Percentiles rank a stretch among this genome's conserved stretches.
Evolutionary conservation across 2,797 vertebrate genomes (phyloP).

Genomic region (Sebastes itinus): DNA sequence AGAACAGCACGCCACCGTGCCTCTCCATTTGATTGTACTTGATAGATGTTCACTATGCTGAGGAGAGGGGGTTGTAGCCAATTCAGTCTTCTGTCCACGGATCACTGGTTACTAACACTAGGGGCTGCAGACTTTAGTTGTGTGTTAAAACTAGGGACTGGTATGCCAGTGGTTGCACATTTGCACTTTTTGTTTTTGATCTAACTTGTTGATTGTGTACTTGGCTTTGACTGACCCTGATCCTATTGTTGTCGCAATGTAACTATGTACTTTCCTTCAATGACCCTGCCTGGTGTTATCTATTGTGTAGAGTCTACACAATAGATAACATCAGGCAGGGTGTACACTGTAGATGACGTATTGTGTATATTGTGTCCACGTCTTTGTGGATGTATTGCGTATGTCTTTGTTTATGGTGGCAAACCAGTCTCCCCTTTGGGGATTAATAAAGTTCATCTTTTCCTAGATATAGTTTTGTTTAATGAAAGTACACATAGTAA

Average conservation of each 20-base stretch:
- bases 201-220: not conserved
- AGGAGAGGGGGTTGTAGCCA: fast-evolving
- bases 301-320: not conserved
- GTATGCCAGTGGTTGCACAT: not conserved
- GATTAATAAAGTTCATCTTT: too few species aligned
- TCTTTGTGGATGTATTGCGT: not conserved
- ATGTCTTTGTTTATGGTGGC: not conserved
- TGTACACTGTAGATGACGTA: too few species aligned
- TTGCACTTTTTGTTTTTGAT: not conserved
- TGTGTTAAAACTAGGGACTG: not conserved
- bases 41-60: not conserved
- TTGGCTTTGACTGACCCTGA: not conserved
- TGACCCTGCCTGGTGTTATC: not conserved
- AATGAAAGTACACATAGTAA: not conserved
- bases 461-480: not conserved
- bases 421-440: too few species aligned
- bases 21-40: not conserved
- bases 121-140: not conserved
- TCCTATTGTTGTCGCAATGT: not conserved
- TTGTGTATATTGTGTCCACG: not conserved
- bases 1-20: not conserved
- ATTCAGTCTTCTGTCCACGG: not conserved
- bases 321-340: too few species aligned
- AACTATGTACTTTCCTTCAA: not conserved
- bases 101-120: not conserved